phyloP scores from a whole-genome alignment of 2,888 invertebrate species.

The Drosophila dives region DNA sequence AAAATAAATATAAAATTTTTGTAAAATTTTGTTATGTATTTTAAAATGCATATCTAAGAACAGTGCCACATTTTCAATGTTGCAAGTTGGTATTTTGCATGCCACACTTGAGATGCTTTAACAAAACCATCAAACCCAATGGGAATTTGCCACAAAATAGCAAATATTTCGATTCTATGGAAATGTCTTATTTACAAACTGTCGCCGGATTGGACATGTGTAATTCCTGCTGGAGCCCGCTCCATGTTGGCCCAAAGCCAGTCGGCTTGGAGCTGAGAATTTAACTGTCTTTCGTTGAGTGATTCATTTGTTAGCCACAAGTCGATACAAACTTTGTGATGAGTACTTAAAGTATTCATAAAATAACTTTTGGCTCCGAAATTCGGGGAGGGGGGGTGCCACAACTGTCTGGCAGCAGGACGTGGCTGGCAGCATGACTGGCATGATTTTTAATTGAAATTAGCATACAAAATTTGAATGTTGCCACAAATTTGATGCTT shows the following conservation, averaged over 20 bases:
- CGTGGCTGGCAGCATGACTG: constrained; percentile 13
- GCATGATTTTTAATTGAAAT: constrained; percentile 72
- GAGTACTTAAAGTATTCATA: constrained; percentile 19
- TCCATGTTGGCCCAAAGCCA: constrained; percentile 11
- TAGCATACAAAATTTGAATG: constrained; percentile 64
- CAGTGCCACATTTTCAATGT: background rate
- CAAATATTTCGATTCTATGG: background rate
- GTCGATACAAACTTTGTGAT: constrained; percentile 24
- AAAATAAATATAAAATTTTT: background rate
- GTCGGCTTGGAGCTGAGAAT: background rate
- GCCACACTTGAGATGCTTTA: background rate
- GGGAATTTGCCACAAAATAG: background rate
- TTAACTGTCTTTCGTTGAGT: constrained; percentile 17
- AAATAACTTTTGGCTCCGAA: constrained; percentile 18
- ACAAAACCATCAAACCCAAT: background rate
- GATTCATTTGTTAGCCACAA: constrained; percentile 33
- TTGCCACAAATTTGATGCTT: constrained; percentile 46
- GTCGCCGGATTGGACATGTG: constrained; percentile 10
- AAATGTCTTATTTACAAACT: background rate
- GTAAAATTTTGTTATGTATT: background rate
- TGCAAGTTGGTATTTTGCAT: background rate
- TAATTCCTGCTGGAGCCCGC: constrained; percentile 2
- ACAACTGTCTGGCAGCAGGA: constrained; percentile 1
- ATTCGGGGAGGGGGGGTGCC: too few relatives aligned
- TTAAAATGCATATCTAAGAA: background rate